phyloP scores from a whole-genome alignment of 2,113 vertebrate genomes.

The Antechinus flavipes region DNA sequence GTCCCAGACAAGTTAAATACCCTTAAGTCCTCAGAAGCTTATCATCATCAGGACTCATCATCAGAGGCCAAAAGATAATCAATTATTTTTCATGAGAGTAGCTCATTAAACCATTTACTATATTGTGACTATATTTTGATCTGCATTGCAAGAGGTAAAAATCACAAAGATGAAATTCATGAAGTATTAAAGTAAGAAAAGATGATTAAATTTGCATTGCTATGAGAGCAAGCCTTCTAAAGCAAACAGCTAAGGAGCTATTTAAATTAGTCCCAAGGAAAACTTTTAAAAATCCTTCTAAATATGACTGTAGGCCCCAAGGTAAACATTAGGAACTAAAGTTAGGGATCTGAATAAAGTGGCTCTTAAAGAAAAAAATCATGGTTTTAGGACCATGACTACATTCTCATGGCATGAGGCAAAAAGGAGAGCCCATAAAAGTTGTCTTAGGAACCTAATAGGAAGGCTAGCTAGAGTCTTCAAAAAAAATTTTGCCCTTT shows the following conservation, averaged over 20 bases:
- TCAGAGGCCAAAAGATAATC: not conserved
- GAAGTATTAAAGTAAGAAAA: not conserved
- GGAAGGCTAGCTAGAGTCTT: not conserved
- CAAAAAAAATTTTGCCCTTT: not conserved
- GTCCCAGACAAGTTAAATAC: not conserved
- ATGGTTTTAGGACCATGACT: slow-evolving; percentile 1
- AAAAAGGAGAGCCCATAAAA: not conserved
- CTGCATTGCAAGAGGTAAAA: too few relatives aligned
- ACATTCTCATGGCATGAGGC: not conserved
- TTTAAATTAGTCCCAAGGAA: not conserved
- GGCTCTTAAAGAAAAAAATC: slow-evolving; percentile 32
- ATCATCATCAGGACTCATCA: too few relatives aligned
- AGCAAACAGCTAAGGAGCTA: not conserved
- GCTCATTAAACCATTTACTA: not conserved
- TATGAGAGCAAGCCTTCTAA: not conserved
- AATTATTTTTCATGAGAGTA: not conserved
- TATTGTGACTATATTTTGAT: not conserved
- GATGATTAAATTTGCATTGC: not conserved
- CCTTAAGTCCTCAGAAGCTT: not conserved
- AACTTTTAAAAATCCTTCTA: not conserved
- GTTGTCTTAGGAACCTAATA: not conserved
- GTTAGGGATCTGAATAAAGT: not conserved
- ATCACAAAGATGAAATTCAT: not conserved
- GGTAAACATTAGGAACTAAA: not conserved
- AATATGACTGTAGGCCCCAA: not conserved